Base-by-base conservation (phyloP, 2,888 invertebrate genomes). In the Fragum whitleyi region DNA sequence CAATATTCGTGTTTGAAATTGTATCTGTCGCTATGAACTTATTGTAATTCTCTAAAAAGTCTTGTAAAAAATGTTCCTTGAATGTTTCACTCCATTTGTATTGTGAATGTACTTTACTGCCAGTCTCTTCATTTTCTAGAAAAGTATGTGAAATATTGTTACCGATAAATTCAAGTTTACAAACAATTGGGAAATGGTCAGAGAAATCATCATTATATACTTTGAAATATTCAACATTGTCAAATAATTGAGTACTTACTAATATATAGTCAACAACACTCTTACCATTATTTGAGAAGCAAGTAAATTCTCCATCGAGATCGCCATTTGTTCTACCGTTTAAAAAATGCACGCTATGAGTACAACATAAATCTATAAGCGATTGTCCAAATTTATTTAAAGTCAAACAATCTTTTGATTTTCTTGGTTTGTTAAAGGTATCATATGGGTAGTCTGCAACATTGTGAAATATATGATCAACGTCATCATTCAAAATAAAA, bases 211-310 rank as follows among this genome's bases (percentile, higher is more conserved):
- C 36, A 32, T 9, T 9, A 32, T 21, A 9, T n/a, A 65, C 36
- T 3, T 21, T 5, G 26, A 65, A 65, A 29, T 32, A 6, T 21
- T 9, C 7, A 65, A 29, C 19, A 14, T 16, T 32, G 3, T 65
- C 6, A 65, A 65, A 65, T n/a, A 65, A 36, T 14, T 9, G 11
- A 14, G 32, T 32, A 3, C 32, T 32, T 11, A 36, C 32, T 16
- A 65, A 14, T 21, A 65, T 65, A 26, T 65, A 65, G n/a, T 65
- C 65, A 23, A 65, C 65, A n/a, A 65, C n/a, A 65, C 65, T 65
- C 2, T 19, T 32, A 3, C 65, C 65, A 29, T 65, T n/a, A 32
- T 65, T 65, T 32, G 65, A 9, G 19, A 36, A 19, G 36, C 65
- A 65, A 2, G 65, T 65, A n/a, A n/a, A n/a, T n/a, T n/a, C n/a